A percentile compares a stretch with the other conserved stretches of the same genome.
Conservation (phyloP, 2,113 vertebrate species). For the Dolichotis patagonum region DNA sequence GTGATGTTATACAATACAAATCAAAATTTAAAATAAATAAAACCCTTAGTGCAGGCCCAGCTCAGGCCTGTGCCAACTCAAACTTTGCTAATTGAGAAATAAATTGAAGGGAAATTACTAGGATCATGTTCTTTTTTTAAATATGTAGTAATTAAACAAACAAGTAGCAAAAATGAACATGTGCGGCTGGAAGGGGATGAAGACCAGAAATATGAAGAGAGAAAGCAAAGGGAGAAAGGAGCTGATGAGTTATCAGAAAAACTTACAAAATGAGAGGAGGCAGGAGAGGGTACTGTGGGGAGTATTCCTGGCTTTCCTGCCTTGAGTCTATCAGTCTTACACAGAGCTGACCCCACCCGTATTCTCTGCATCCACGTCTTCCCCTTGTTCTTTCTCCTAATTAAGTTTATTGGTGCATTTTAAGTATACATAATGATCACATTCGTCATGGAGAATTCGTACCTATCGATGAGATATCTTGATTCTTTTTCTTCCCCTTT, state of each 20-base stretch:
- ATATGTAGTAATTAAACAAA: neutral
- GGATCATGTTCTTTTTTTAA: neutral
- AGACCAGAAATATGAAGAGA: neutral
- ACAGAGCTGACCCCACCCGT: neutral
- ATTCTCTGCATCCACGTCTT: too few relatives aligned
- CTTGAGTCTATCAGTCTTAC: neutral
- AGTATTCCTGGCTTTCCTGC: neutral
- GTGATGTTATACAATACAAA: neutral
- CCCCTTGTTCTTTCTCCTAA: neutral
- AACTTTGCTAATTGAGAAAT: constrained; percentile 18
- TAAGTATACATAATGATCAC: neutral
- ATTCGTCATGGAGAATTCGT: neutral
- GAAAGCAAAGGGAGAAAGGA: neutral
- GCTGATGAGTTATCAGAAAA: neutral
- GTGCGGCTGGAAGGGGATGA: neutral
- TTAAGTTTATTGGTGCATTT: neutral
- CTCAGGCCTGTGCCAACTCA: neutral
- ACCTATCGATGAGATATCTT: neutral
- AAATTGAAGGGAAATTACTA: constrained; percentile 25
- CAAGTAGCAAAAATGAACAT: neutral
- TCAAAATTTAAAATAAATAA: neutral
- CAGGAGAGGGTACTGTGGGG: too few relatives aligned
- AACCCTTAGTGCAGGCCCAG: neutral
- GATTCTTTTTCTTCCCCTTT: neutral
- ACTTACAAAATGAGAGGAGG: rapidly evolving